Evolutionary conservation across 2,888 invertebrate species (phyloP).

Genomic region (Steinernema hermaphroditum): DNA sequence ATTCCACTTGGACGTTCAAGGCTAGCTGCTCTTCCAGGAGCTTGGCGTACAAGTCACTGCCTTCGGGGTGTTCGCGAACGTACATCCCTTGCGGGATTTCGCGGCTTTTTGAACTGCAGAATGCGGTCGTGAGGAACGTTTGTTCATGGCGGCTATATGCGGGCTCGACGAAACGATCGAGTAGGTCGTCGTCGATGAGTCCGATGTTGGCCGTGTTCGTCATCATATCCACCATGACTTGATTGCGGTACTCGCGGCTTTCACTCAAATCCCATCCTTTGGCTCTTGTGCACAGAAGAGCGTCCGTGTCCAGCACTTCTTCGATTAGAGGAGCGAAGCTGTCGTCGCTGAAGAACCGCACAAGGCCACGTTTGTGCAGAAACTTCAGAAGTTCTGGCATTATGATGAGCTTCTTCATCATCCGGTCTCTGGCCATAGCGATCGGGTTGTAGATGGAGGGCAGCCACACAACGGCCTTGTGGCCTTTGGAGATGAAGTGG

Average conservation of each 20-base stretch:
- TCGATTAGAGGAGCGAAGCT: neutral
- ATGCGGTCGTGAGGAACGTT: neutral
- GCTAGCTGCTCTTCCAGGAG: neutral
- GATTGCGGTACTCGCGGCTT: no score
- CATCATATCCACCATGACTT: no score
- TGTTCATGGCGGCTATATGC: neutral
- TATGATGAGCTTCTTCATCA: neutral
- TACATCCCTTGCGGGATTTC: neutral
- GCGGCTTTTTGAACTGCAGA: neutral
- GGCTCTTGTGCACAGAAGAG: neutral
- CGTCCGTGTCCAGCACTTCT: neutral
- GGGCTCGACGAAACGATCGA: neutral
- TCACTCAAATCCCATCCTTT: neutral
- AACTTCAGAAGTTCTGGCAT: neutral
- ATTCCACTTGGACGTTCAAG: neutral
- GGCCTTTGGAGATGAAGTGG: neutral
- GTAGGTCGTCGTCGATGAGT: no score
- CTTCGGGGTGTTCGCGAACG: neutral
- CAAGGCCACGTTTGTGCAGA: neutral
- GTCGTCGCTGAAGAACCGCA: conserved; percentile 1
- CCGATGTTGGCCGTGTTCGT: no score
- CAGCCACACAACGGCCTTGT: neutral
- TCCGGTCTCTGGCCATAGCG: neutral
- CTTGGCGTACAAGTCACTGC: neutral
- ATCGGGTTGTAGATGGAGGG: neutral